Evolutionary conservation across 1,140 invertebrate species (phyloP), one percentile per base, ranked within the genome.

Genomic region (Saccostrea echinata): DNA sequence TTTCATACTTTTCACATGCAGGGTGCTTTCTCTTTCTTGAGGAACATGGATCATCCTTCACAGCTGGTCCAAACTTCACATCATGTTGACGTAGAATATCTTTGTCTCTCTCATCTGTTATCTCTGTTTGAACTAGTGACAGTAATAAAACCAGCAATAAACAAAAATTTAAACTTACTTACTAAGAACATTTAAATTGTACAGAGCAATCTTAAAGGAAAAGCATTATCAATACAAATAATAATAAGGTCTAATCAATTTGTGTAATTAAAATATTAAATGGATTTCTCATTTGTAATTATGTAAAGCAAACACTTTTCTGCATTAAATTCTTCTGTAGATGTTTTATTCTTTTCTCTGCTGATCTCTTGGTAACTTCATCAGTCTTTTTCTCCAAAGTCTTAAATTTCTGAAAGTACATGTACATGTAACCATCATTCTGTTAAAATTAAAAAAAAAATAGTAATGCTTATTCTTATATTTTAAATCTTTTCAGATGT

Each of bases 391-490:
- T 93, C 86, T 91, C 88, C 35, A 92, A 43, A n/a, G 82, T 71
- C 88, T 93, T 88, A 64, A 93, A 93, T 91, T 91, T 93, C 92
- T 93, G 51, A n/a, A 87, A 87, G 55, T 61, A 86, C n/a, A n/a
- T n/a, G n/a, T n/a, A n/a, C n/a, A n/a, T n/a, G n/a, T n/a, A n/a
- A n/a, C n/a, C n/a, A 43, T 0, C 43, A 43, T 43, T 3, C 9
- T 43, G 43, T 3, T 43, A 43, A 43, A 43, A 3, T 8, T 43
- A 43, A 4, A 43, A 43, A 43, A 43, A 8, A 43, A 43, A 43
- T 0, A 43, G 43, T 43, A 43, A 43, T 43, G 9, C 4, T 6
- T 4, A 43, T 43, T 43, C 43, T 43, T 43, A 3, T 43, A 9
- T 43, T 43, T 43, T 43, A 43, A 43, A 43, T 43, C 43, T 43